These are phyloP conservation scores for Cinclus cinclus DNA, from an alignment of 2,113 vertebrate genomes.

Conservation along the genomic window DNA sequence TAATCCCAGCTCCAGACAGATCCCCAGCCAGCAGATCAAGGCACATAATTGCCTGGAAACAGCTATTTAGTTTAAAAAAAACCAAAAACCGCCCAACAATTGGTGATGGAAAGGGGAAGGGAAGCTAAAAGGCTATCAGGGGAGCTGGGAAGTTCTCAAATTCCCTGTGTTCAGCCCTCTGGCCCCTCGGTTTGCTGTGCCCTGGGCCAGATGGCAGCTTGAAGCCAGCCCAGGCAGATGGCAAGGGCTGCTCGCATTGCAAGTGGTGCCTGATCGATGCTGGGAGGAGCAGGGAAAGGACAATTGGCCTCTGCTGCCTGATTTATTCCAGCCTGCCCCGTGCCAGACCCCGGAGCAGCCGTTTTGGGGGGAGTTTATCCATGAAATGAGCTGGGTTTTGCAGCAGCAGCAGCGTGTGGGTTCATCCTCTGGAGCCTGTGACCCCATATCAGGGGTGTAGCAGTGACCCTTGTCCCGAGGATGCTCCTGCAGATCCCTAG, in stretches of 20 bases:
- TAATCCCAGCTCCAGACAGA: neutral
- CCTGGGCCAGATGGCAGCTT: constrained; percentile 54
- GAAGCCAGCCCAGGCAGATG: constrained; percentile 44
- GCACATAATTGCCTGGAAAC: neutral
- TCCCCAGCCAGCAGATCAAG: neutral
- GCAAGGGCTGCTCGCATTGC: neutral
- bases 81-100: neutral
- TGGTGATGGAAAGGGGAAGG: neutral
- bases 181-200: neutral
- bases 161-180: neutral
- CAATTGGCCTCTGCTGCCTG: neutral
- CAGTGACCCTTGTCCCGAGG: neutral
- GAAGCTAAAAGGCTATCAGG: neutral
- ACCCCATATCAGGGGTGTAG: fast-evolving
- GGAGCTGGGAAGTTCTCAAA: constrained; percentile 10
- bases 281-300: neutral
- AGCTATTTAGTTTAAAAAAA: neutral
- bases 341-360: neutral
- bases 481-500: neutral
- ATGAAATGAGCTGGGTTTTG: neutral
- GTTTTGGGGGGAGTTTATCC: neutral
- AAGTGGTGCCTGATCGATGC: neutral
- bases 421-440: neutral
- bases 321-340: neutral
- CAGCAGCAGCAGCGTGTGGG: fast-evolving